Evolutionary conservation across 2,888 invertebrate species (phyloP), one percentile per base, ranked within the genome.

Genomic region (Deilephila porcellus): DNA sequence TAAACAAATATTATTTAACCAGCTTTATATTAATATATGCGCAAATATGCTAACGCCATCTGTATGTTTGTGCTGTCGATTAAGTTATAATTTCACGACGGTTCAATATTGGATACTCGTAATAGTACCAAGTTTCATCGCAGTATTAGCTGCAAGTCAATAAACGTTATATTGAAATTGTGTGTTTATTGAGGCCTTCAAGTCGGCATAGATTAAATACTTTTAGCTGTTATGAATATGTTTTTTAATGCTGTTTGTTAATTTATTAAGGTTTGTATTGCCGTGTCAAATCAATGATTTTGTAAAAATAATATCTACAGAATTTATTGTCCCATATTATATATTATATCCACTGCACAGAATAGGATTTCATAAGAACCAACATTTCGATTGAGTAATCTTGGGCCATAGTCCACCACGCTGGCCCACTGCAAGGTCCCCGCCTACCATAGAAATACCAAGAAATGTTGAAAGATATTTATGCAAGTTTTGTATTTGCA

Each of bases 21-120:
- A 45, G 17, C 45, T n/a, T 7, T 25, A 25, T n/a, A 3, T 0
- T 45, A 67, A 67, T 45, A 64, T 37, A 52, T 67, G 64, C 45
- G 64, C 20, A 67, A 67, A 67, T 32, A 17, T 60, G 64, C 45
- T 1, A 52, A 67, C 45, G 14, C 20, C 37, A 37, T 64, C n/a
- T 64, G 20, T 37, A 6, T 67, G 64, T 67, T 67, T 67, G 64
- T 67, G 45, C n/a, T 67, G 45, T 14, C 17, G 64, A 67, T 67
- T 67, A 67, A 45, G 64, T 64, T 64, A 37, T 67, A 67, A 67
- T 67, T 45, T 67, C 37, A 45, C 64, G 45, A 64, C 45, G 17
- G 20, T 71, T 71, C 34, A 71, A 71, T 71, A 71, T 71, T 67
- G 64, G 45, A 67, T 67, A 67, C 64, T n/a, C 37, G 37, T 37